Evolutionary conservation across 1,140 invertebrate genomes (phyloP), one percentile per base, ranked within the genome.

Genomic region (Cydia pomonella): DNA sequence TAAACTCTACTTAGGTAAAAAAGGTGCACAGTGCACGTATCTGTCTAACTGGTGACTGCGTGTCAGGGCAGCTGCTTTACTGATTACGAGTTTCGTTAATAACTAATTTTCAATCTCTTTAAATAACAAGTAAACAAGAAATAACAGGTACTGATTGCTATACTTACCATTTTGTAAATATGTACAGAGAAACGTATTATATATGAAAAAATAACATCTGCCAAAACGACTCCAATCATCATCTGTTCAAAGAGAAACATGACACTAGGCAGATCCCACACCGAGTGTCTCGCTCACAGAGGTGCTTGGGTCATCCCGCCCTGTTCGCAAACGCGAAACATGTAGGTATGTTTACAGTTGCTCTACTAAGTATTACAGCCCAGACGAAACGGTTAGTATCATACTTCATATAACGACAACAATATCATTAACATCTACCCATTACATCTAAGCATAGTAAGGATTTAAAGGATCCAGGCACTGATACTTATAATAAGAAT

Each of bases 201-300:
- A 23, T 23, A 59, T 0, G 6, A 6, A 59, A 21, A 23, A 59
- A 59, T 59, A 18, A 21, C 53, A 59, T 59, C 7, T 23, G 18
- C 53, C 18, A 59, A 23, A 59, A 59, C 21, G 21, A 12, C 53
- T 23, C 7, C 7, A 59, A 23, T 12, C 9, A 13, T 69, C 64
- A 69, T 69, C 64, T 69, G 64, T 69, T 33, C 64, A 69, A 69
- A 69, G 27, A 41, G 64, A 33, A 69, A 69, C 18, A 69, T 18
- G 27, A 66, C 16, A 66, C 63, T 18, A 21, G 23, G 25, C 63
- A 69, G 64, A 18, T 16, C 27, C 29, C 27, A 10, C 27, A 33
- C 23, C 7, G 25, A 18, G 27, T 69, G 64, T 33, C 29, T 33
- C 9, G n/a, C 29, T 41, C 27, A 69, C 64, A 69, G n/a, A 38